These are phyloP conservation scores for Orthosia incerta DNA, from an alignment of 2,888 invertebrate genomes.

Conservation along the genomic window DNA sequence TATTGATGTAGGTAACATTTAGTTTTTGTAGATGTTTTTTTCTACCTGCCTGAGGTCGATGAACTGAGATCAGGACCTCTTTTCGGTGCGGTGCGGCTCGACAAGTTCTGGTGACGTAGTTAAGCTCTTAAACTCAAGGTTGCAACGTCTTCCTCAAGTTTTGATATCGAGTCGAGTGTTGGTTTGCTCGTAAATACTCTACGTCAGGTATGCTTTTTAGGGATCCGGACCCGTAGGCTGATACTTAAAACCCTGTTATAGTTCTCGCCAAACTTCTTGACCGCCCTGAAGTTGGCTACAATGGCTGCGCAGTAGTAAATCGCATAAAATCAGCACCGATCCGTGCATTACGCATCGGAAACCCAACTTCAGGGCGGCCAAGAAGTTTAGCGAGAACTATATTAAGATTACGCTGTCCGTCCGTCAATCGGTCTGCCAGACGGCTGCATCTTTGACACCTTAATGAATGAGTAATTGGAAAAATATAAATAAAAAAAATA, in stretches of 20 bases:
- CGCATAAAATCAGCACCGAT: too few species aligned
- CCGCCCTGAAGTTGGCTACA: too few species aligned
- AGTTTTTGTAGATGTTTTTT: constrained; percentile 40
- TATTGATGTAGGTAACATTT: constrained; percentile 17
- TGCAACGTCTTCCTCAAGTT: constrained; percentile 27
- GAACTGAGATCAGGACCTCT: constrained; percentile 48
- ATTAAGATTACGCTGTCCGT: too few species aligned
- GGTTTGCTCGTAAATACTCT: background rate
- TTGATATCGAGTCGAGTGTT: constrained; percentile 8
- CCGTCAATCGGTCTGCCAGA: background rate
- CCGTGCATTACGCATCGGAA: too few species aligned
- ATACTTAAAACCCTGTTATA: background rate
- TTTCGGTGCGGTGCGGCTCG: constrained; percentile 23
- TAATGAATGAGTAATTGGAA: background rate
- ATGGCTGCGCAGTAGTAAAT: too few species aligned
- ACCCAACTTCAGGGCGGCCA: too few species aligned
- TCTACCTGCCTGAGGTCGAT: constrained; percentile 36
- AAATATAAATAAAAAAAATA: background rate
- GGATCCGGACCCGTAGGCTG: background rate
- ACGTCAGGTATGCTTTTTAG: background rate
- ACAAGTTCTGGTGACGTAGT: constrained; percentile 51
- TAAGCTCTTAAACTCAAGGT: constrained; percentile 51
- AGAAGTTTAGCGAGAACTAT: too few species aligned
- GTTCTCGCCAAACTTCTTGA: too few species aligned
- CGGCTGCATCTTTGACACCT: background rate